Percentiles rank a stretch among this genome's conserved stretches.
These are phyloP conservation scores for Nezara viridula DNA, from an alignment of 2,888 invertebrate genomes.

Conservation along the genomic window DNA sequence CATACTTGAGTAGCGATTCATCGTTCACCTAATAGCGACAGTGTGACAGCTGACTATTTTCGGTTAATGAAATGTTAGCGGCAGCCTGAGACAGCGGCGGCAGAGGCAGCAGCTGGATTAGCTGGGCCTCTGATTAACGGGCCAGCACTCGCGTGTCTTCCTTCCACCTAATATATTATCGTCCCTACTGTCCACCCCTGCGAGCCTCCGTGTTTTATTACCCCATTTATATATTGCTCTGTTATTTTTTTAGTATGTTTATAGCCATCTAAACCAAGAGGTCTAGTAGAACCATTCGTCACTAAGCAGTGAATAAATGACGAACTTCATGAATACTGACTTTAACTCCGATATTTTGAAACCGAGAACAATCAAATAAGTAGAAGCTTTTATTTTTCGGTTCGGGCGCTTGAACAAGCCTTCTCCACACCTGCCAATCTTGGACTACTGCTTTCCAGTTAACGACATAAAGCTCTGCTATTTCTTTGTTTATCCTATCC, in stretches of 20 bases:
- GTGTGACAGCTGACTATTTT: background rate
- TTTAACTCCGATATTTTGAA: too few species aligned
- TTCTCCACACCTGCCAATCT: too few species aligned
- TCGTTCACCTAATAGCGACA: background rate
- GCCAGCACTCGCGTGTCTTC: background rate
- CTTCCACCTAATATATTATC: slow-evolving; percentile 4
- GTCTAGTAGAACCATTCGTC: background rate
- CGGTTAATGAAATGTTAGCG: background rate
- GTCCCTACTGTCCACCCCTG: background rate
- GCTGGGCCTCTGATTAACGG: slow-evolving; percentile 22
- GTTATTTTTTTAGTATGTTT: background rate
- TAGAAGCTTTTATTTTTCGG: too few species aligned
- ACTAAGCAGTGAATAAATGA: background rate
- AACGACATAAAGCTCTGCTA: too few species aligned
- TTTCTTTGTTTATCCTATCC: too few species aligned
- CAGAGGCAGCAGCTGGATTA: slow-evolving; percentile 2
- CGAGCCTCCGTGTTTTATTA: background rate
- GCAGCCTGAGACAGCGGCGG: background rate
- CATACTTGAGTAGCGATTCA: too few species aligned
- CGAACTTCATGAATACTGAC: background rate
- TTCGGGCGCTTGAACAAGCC: too few species aligned
- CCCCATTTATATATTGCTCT: background rate
- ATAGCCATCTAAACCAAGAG: background rate
- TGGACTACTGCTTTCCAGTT: too few species aligned
- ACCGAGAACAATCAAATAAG: too few species aligned